Evolutionary conservation across 2,797 vertebrate genomes (phyloP).

Genomic region (Coregonus suidteri): DNA sequence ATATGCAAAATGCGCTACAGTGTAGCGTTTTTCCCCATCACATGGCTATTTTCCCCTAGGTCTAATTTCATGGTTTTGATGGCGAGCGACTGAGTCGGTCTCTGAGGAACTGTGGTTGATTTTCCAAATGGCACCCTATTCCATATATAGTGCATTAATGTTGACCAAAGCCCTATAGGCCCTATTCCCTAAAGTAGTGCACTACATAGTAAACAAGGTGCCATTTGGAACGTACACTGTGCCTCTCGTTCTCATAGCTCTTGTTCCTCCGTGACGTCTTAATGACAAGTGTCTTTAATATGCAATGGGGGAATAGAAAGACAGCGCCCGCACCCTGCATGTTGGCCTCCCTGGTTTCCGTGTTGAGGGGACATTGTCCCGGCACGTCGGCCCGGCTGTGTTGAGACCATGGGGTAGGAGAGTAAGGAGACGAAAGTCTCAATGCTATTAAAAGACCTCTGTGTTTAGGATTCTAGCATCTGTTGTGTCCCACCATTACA

Average conservation of each 20-base stretch:
- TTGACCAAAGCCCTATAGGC: too few species aligned
- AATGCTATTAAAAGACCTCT: conserved; percentile 68
- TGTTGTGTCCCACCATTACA: conserved; percentile 74
- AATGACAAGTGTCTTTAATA: conserved; percentile 99
- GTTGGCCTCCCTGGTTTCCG: conserved; percentile 77
- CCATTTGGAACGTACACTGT: background rate
- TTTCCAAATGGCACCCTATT: background rate
- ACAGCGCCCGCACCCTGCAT: conserved; percentile 73
- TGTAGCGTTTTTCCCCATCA: conserved; percentile 91
- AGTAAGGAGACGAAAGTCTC: conserved; percentile 68
- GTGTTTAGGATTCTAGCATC: conserved; percentile 81
- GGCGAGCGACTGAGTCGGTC: conserved; percentile 88
- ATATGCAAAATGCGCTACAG: conserved; percentile 99
- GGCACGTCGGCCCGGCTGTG: conserved; percentile 28
- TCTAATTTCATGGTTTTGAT: conserved; percentile 99
- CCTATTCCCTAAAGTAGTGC: background rate
- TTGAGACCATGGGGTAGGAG: conserved; percentile 39
- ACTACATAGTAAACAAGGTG: background rate
- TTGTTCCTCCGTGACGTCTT: conserved; percentile 84
- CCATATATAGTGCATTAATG: too few species aligned
- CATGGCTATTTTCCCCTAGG: conserved; percentile 95
- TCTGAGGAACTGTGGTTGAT: conserved; percentile 81
- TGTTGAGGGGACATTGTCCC: conserved; percentile 76
- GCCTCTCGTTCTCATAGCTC: conserved; percentile 85
- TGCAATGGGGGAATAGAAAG: conserved; percentile 76